phyloP scores from a whole-genome alignment of 2,888 invertebrate species.

The Lithophane leautieri region DNA sequence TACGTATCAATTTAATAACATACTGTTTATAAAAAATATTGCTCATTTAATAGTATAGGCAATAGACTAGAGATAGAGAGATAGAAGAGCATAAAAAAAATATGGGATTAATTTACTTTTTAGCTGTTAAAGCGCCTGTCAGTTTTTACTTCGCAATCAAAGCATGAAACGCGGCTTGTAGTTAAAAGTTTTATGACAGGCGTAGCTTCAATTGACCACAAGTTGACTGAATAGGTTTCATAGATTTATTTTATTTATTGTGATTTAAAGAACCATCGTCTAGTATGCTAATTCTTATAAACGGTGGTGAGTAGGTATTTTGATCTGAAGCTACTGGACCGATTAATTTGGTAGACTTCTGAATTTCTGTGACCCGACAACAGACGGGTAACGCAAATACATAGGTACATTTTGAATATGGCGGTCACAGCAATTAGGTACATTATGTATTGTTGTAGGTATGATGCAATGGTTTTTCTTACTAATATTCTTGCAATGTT shows the following conservation, averaged over 20 bases:
- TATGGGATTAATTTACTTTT: no score
- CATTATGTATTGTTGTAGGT: not conserved
- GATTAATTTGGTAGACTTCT: no score
- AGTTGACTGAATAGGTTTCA: not conserved
- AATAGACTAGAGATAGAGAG: no score
- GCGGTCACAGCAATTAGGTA: not conserved
- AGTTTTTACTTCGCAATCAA: slow-evolving; percentile 27
- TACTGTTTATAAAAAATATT: no score
- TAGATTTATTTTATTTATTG: not conserved
- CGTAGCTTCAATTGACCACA: not conserved
- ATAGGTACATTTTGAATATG: no score
- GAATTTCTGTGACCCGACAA: no score
- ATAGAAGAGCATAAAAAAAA: not conserved
- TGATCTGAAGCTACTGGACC: no score
- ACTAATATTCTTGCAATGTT: not conserved
- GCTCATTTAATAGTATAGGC: no score
- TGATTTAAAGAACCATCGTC: not conserved
- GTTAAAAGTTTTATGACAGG: slow-evolving; percentile 4
- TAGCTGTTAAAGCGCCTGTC: slow-evolving; percentile 1
- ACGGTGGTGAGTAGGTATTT: not conserved
- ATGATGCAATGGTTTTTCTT: not conserved
- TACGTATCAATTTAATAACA: no score
- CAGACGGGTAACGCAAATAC: no score
- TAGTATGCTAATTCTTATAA: not conserved
- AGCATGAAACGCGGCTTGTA: not conserved